Percentiles rank a stretch among this genome's conserved stretches.
These are phyloP conservation scores for Trichopria drosophilae DNA, from an alignment of 2,888 invertebrate species.

Conservation along the genomic window DNA sequence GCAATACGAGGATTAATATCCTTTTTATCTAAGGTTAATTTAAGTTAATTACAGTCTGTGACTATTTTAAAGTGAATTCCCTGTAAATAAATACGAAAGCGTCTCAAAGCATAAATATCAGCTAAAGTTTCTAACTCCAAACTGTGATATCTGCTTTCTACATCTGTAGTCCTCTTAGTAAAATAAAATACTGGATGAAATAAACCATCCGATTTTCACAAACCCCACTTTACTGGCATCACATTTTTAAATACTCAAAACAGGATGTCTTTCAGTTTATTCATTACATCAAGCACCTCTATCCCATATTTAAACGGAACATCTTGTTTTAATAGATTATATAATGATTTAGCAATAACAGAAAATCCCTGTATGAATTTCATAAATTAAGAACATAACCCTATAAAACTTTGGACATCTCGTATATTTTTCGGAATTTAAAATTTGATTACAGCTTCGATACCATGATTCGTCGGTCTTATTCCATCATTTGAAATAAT, in stretches of 20 bases:
- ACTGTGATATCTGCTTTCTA: too few species aligned
- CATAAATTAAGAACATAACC: background rate
- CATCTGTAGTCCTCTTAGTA: too few species aligned
- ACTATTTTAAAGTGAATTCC: too few species aligned
- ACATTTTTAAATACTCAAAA: background rate
- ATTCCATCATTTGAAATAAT: background rate
- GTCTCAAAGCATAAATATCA: background rate
- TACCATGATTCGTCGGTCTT: background rate
- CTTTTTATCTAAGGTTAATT: too few species aligned
- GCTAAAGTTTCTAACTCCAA: too few species aligned
- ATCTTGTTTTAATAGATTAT: slow-evolving; percentile 1
- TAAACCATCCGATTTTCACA: background rate
- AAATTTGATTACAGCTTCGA: background rate
- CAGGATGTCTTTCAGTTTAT: background rate
- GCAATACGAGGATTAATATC: background rate
- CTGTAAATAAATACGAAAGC: background rate
- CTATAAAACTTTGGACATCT: background rate
- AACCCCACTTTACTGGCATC: background rate
- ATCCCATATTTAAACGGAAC: background rate
- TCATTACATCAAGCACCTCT: too few species aligned
- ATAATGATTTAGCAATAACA: too few species aligned
- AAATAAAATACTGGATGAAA: slow-evolving; percentile 3
- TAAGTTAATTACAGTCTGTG: too few species aligned
- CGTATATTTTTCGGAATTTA: background rate
- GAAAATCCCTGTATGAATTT: background rate